Conservation (phyloP, 2,797 vertebrate genomes). For the Hippocampus kuda region DNA sequence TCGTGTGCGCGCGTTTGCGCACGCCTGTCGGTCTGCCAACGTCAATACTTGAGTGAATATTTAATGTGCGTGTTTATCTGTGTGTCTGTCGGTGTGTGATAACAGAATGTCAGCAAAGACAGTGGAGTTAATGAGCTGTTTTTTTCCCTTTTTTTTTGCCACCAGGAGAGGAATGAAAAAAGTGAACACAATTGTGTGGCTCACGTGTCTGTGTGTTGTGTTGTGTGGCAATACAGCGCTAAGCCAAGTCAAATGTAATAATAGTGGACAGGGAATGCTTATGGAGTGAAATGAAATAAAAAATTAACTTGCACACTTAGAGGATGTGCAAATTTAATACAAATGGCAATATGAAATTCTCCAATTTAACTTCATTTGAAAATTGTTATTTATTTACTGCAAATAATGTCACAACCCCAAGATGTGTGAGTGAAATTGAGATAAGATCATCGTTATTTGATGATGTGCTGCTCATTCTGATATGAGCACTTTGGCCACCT, state of each 20-base stretch:
- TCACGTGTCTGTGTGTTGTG: constrained; percentile 35
- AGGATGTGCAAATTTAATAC: too few species aligned
- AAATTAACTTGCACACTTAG: too few species aligned
- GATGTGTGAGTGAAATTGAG: too few species aligned
- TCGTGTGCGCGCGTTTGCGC: constrained; percentile 5
- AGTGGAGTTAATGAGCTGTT: constrained; percentile 55
- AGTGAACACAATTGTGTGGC: constrained; percentile 32
- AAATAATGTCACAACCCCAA: too few species aligned
- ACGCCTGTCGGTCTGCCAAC: constrained; percentile 44
- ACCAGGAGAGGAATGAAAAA: constrained; percentile 38
- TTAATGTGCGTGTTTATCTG: constrained; percentile 57
- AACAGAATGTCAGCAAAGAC: constrained; percentile 65
- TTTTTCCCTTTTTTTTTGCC: constrained; percentile 21
- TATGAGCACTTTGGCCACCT: too few species aligned
- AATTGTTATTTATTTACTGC: too few species aligned
- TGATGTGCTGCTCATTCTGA: too few species aligned
- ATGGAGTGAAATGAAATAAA: background rate
- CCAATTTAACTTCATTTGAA: too few species aligned
- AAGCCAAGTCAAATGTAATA: background rate
- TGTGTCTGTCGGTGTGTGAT: constrained; percentile 58
- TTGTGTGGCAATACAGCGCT: background rate
- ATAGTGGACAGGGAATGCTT: background rate
- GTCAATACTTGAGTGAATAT: constrained; percentile 60
- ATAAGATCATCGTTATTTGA: too few species aligned
- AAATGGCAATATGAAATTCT: background rate